These are phyloP conservation scores for Mirza zaza DNA, from an alignment of 2,113 vertebrate genomes.

Conservation along the genomic window DNA sequence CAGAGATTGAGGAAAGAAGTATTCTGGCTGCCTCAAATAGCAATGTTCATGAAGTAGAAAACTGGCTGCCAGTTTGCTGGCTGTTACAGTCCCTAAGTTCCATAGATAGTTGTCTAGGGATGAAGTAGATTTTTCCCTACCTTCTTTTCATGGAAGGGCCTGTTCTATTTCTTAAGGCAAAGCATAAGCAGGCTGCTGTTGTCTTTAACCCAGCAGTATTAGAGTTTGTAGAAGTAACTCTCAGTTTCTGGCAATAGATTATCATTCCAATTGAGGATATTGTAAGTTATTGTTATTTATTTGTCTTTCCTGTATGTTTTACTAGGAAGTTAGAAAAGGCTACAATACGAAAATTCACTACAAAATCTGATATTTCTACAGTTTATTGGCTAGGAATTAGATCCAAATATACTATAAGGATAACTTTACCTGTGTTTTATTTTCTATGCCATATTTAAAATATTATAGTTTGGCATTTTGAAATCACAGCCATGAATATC, in stretches of 20 bases:
- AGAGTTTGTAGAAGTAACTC: not conserved
- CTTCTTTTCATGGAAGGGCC: not conserved
- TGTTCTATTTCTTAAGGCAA: slow-evolving; percentile 13
- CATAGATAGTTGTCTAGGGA: not conserved
- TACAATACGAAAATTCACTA: not conserved
- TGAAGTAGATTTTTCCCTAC: not conserved
- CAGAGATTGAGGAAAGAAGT: not conserved
- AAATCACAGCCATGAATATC: slow-evolving; percentile 20
- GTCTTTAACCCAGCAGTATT: not conserved
- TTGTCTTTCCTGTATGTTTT: slow-evolving; percentile 13
- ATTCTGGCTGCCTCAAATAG: not conserved
- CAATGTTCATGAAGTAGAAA: not conserved
- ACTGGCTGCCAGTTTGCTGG: not conserved
- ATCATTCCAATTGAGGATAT: not conserved
- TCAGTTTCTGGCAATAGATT: slow-evolving; percentile 17
- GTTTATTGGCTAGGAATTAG: slow-evolving; percentile 24
- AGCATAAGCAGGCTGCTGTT: not conserved
- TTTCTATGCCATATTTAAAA: slow-evolving; percentile 23
- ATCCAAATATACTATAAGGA: slow-evolving; percentile 38
- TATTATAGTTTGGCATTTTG: slow-evolving; percentile 23
- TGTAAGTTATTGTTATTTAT: not conserved
- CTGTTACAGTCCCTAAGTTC: not conserved
- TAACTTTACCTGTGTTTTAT: slow-evolving; percentile 52
- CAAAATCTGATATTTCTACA: slow-evolving; percentile 5
- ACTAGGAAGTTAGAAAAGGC: slow-evolving; percentile 14